Base-by-base conservation (phyloP, 2,888 invertebrate genomes). In the Sylvicola fuscatus region DNA sequence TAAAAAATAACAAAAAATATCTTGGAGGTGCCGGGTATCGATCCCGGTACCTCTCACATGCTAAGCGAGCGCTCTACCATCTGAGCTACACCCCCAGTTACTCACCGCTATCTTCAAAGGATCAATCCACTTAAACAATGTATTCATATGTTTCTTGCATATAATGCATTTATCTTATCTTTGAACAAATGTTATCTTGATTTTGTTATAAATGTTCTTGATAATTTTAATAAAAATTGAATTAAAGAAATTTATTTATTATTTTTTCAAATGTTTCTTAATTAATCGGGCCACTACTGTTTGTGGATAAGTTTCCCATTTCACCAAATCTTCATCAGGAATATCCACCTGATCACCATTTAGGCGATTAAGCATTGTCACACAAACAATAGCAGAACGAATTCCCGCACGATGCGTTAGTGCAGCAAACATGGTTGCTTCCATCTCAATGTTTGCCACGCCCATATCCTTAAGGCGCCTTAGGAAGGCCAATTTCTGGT, bases 361-460 rank as follows among this genome's bases (percentile, higher is more conserved):
- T 36, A 90, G 68, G 42, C 92, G 66, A 56, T 92, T 83, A 35
- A 92, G 61, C 17, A 92, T 58, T 0, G 87, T 73, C 35, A 89
- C 89, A 53, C 90, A 92, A 32, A 89, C 68, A 28, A 90, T 80
- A 10, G 82, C 86, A 1, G 83, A 76, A 53, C 72, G 75, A 43
- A 87, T 77, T 3, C 83, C 82, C 11, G 89, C 87, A 49, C 82
- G 79, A 50, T 83, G 79, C 7, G 86, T 86, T 37, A 89, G 68
- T 2, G 87, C 84, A 0, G 86, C 81, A 51, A 92, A 89, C 3
- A 81, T 76, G 2, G 82, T 63, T 10, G 80, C 77, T 58, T 92
- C 92, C 90, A 89, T 89, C 60, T 92, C 92, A 46, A 92, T 87
- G 57, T 92, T 92, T 10, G 76, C 69, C 10, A 90, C 79, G 2